Evolutionary conservation across 2,888 invertebrate species (phyloP).

Genomic region (Pseudococcus jackbeardsleyi): DNA sequence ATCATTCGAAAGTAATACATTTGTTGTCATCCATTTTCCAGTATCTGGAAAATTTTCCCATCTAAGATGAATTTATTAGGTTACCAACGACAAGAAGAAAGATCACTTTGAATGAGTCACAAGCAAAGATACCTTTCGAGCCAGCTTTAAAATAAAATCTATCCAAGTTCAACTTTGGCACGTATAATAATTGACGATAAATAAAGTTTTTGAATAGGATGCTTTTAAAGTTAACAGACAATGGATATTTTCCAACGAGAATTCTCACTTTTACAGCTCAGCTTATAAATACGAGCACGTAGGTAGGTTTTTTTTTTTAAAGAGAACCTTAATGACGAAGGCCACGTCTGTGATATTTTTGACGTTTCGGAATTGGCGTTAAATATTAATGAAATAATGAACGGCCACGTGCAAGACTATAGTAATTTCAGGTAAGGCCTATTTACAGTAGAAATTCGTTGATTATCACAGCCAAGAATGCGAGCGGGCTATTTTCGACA

Average conservation of each 20-base stretch:
- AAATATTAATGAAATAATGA: conserved; percentile 19
- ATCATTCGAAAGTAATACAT: conserved; percentile 8
- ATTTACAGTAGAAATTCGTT: not conserved
- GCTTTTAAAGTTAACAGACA: not conserved
- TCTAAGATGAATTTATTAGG: not conserved
- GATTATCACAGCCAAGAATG: not conserved
- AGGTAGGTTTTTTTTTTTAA: not conserved
- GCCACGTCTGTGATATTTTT: not conserved
- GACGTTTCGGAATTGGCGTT: not conserved
- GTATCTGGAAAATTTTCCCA: not conserved
- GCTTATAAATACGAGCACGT: not conserved
- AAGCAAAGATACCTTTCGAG: not conserved
- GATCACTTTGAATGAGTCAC: not conserved
- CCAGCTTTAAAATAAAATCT: conserved; percentile 1
- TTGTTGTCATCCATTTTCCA: not conserved
- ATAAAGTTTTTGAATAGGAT: not conserved
- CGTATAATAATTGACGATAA: not conserved
- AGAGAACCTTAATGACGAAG: not conserved
- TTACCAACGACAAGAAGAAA: not conserved
- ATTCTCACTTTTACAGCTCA: not conserved
- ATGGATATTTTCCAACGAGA: not conserved
- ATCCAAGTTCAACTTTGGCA: conserved; percentile 1
- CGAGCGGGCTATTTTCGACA: not conserved
- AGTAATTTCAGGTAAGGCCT: not conserved
- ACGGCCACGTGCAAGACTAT: not conserved